Conservation (phyloP, 2,113 vertebrate genomes). For the Tachysurus vachellii region DNA sequence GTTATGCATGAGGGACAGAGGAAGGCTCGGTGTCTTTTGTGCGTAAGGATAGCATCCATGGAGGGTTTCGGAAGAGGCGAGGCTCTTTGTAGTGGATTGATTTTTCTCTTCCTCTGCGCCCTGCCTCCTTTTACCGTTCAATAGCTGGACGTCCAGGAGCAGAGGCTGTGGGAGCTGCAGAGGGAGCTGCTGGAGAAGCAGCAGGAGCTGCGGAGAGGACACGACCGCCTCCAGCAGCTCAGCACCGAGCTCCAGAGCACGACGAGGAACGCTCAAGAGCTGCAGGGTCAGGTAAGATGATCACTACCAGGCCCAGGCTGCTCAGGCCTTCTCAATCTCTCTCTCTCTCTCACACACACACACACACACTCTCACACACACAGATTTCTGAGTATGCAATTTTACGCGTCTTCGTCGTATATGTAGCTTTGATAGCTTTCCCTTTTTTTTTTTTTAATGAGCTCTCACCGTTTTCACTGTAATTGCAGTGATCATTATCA, state of each 20-base stretch:
- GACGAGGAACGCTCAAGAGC: conserved; percentile 65
- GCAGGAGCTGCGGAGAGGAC: conserved; percentile 76
- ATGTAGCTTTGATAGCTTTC: neutral
- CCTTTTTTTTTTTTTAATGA: neutral
- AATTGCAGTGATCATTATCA: neutral
- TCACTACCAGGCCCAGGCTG: conserved; percentile 54
- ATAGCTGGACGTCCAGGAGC: conserved; percentile 89
- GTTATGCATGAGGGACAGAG: conserved; percentile 20
- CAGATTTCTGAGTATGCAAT: neutral
- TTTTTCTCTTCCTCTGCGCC: conserved; percentile 86
- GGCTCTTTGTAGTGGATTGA: conserved; percentile 81
- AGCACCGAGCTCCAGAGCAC: conserved; percentile 63
- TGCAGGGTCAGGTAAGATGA: conserved; percentile 73
- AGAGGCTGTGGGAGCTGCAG: conserved; percentile 85
- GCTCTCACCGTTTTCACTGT: neutral
- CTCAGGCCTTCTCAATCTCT: conserved; percentile 52
- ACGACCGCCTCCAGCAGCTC: conserved; percentile 67
- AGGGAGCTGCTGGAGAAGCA: conserved; percentile 79
- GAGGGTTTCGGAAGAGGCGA: conserved; percentile 57
- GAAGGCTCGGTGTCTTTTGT: conserved; percentile 24
- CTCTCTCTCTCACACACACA: neutral
- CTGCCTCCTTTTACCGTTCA: conserved; percentile 80
- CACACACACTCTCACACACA: neutral
- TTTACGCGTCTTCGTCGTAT: neutral
- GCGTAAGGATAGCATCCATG: conserved; percentile 38